phyloP scores from a whole-genome alignment of 2,888 invertebrate genomes.

The Pandemis corylana region DNA sequence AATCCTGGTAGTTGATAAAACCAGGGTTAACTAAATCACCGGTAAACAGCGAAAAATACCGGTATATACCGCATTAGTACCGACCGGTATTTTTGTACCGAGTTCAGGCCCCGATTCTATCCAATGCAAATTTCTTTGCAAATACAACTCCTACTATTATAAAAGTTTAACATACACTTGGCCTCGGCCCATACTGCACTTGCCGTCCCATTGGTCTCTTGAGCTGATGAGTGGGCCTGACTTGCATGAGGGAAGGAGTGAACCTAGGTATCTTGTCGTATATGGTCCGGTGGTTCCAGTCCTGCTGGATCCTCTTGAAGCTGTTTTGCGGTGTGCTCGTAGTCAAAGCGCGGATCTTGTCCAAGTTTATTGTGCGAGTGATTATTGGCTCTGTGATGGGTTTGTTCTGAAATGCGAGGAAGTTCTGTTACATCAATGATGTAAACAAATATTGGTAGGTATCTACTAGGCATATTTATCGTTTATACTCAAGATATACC shows the following conservation, averaged over 20 bases:
- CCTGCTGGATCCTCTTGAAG: background rate
- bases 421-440: background rate
- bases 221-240: background rate
- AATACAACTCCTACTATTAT: background rate
- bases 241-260: background rate
- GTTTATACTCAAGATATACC: no score
- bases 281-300: slow-evolving; percentile 9
- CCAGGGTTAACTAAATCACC: no score
- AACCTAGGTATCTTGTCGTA: slow-evolving; percentile 15
- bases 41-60: no score
- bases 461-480: no score
- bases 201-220: slow-evolving; percentile 44
- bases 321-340: background rate
- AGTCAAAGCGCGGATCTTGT: background rate
- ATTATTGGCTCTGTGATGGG: slow-evolving; percentile 48
- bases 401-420: slow-evolving; percentile 46
- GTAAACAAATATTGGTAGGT: background rate
- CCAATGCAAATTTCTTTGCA: background rate
- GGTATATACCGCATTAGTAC: no score
- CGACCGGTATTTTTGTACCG: no score
- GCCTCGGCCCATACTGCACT: slow-evolving; percentile 46
- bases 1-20: no score
- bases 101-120: no score
- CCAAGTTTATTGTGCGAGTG: slow-evolving; percentile 53
- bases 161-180: slow-evolving; percentile 54